Percentiles rank a stretch among this genome's conserved stretches.
Conservation (phyloP, 2,113 vertebrate species). For the Semnornis frantzii region DNA sequence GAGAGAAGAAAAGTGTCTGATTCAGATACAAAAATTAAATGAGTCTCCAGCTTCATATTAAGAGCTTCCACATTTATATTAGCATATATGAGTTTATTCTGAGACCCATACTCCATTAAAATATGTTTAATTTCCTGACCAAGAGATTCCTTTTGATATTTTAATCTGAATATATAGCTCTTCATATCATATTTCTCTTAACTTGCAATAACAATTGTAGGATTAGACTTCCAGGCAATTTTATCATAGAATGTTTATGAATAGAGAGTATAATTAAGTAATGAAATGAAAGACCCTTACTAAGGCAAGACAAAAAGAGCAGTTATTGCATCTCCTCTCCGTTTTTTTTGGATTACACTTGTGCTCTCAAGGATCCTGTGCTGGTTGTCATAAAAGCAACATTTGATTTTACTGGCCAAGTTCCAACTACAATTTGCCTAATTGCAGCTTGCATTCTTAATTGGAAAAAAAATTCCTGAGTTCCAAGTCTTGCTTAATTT, state of each 20-base stretch:
- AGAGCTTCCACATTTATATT: background rate
- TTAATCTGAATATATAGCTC: background rate
- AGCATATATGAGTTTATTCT: background rate
- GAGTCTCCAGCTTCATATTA: background rate
- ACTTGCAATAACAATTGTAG: background rate
- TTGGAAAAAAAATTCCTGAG: background rate
- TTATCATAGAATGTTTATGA: background rate
- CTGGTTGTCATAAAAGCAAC: background rate
- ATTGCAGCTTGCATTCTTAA: conserved; percentile 36
- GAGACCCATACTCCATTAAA: background rate
- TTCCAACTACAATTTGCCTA: conserved; percentile 45
- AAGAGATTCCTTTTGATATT: background rate
- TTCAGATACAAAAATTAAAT: background rate
- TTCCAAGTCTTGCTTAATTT: conserved; percentile 1
- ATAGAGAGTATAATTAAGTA: conserved; percentile 20
- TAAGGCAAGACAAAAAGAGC: background rate
- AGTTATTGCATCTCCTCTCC: background rate
- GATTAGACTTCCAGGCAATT: conserved; percentile 13
- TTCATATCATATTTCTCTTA: background rate
- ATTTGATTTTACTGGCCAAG: conserved; percentile 22
- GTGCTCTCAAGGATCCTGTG: background rate
- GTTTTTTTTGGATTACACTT: background rate
- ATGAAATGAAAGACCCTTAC: conserved; percentile 3
- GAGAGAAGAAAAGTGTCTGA: background rate
- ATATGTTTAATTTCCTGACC: background rate